Conservation (phyloP, 1,140 invertebrate genomes). For the Drosophila miranda region DNA sequence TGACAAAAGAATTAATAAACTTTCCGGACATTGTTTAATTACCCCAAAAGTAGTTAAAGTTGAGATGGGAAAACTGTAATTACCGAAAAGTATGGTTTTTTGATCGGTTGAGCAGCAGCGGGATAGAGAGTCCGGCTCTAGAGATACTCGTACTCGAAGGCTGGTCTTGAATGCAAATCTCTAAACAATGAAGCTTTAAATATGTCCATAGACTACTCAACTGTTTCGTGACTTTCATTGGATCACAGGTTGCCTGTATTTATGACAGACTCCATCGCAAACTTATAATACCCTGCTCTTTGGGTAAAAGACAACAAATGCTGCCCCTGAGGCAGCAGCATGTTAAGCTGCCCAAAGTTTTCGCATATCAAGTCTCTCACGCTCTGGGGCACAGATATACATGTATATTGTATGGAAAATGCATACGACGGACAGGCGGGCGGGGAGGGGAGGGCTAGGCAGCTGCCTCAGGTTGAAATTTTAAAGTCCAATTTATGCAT, state of each 20-base stretch:
- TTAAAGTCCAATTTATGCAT: slow-evolving; percentile 74
- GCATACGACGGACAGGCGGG: slow-evolving; percentile 4
- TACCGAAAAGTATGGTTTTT: slow-evolving; percentile 22
- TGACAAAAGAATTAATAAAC: slow-evolving; percentile 49
- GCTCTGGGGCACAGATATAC: slow-evolving; percentile 8
- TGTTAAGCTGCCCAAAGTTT: slow-evolving; percentile 27
- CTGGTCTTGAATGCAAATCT: no score
- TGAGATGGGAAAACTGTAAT: slow-evolving; percentile 19
- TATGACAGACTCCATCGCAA: slow-evolving; percentile 3
- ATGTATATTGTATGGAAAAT: slow-evolving; percentile 18
- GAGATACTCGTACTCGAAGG: no score
- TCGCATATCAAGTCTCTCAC: slow-evolving; percentile 20
- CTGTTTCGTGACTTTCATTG: neutral
- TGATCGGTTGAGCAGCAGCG: neutral
- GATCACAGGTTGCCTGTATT: neutral
- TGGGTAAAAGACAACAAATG: slow-evolving; percentile 15
- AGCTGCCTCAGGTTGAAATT: slow-evolving; percentile 25
- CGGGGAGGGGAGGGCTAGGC: neutral
- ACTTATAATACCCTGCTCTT: slow-evolving; percentile 12
- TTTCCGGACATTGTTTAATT: slow-evolving; percentile 36
- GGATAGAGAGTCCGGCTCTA: no score
- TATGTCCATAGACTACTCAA: no score
- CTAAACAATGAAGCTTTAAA: no score
- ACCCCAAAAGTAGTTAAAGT: slow-evolving; percentile 26
- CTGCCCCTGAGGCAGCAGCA: neutral